Percentiles rank a stretch among this genome's conserved stretches.
Conservation (phyloP, 2,797 vertebrate genomes). For the Trichosurus vulpecula region DNA sequence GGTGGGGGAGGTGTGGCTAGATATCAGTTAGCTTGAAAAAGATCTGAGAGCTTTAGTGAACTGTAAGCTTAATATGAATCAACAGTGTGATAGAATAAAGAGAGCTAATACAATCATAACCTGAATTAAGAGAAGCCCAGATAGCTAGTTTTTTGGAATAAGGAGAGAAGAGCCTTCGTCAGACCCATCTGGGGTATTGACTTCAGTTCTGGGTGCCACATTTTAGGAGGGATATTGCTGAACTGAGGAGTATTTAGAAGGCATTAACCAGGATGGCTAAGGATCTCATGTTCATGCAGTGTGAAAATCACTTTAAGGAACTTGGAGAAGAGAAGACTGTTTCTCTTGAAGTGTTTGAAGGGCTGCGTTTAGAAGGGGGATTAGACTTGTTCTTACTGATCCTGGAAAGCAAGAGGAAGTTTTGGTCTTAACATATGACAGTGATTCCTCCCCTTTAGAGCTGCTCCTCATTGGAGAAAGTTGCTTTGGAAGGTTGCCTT, state of each 20-base stretch:
- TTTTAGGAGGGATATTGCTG: neutral
- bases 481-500: neutral
- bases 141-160: neutral
- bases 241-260: neutral
- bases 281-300: neutral
- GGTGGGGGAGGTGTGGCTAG: neutral
- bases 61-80: neutral
- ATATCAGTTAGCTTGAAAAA: neutral
- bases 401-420: neutral
- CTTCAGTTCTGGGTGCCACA: neutral
- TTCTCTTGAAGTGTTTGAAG: neutral
- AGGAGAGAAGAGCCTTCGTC: neutral
- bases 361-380: neutral
- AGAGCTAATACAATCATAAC: neutral
- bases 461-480: neutral
- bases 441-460: neutral
- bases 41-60: neutral
- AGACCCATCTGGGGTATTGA: neutral
- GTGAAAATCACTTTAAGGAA: neutral
- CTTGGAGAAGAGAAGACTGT: neutral
- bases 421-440: neutral
- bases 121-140: neutral
- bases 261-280: neutral
- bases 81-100: neutral
- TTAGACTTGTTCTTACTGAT: neutral